Conservation (phyloP, 2,888 invertebrate genomes). For the Erebia epiphron region DNA sequence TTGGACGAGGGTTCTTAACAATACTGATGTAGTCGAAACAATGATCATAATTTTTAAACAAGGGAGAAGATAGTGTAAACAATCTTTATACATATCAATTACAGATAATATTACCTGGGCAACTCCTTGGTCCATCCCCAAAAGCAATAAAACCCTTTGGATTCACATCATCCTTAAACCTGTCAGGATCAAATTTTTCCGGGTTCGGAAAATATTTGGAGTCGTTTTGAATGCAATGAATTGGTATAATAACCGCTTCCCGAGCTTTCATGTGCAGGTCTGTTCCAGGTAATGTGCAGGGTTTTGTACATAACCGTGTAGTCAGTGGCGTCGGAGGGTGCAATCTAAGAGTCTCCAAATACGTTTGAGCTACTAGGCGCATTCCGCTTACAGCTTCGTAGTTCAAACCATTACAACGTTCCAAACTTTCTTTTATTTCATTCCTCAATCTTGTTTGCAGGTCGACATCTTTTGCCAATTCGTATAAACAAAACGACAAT, state of each 20-base stretch:
- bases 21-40: slow-evolving; percentile 7
- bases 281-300: slow-evolving; percentile 61
- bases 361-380: slow-evolving; percentile 61
- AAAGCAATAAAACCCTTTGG: slow-evolving; percentile 71
- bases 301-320: slow-evolving; percentile 68
- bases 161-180: slow-evolving; percentile 63
- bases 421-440: slow-evolving; percentile 64
- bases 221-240: slow-evolving; percentile 72
- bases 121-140: slow-evolving; percentile 74
- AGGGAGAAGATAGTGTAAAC: neutral
- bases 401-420: slow-evolving; percentile 59
- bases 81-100: neutral
- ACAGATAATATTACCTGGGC: slow-evolving; percentile 60
- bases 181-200: slow-evolving; percentile 69
- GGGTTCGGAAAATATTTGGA: slow-evolving; percentile 66
- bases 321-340: slow-evolving; percentile 75
- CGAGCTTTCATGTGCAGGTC: slow-evolving; percentile 60
- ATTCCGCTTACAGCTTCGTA: slow-evolving; percentile 70
- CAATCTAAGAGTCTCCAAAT: slow-evolving; percentile 67
- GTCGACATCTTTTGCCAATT: slow-evolving; percentile 68
- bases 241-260: slow-evolving; percentile 69
- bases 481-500: slow-evolving; percentile 73
- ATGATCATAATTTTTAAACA: slow-evolving; percentile 11
- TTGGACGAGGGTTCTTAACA: neutral
- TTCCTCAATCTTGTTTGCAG: slow-evolving; percentile 63